These are phyloP conservation scores for Triops cancriformis DNA, from an alignment of 1,140 invertebrate genomes.

Conservation along the genomic window DNA sequence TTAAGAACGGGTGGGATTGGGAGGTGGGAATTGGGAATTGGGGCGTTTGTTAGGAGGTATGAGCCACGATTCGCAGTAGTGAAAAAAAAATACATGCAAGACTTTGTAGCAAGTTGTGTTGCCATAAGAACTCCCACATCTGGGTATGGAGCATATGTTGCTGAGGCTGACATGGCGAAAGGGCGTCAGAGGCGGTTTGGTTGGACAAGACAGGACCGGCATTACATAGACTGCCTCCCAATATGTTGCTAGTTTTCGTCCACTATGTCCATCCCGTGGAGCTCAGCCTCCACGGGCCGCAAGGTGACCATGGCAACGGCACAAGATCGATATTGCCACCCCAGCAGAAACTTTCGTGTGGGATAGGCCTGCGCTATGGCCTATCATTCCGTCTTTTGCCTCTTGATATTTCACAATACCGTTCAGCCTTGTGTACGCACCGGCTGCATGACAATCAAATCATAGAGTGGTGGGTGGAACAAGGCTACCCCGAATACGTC, in stretches of 20 bases:
- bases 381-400: constrained; percentile 10
- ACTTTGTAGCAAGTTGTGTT: neutral
- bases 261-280: neutral
- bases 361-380: constrained; percentile 11
- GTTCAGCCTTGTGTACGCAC: neutral
- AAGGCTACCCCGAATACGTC: neutral
- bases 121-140: neutral
- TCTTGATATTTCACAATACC: neutral
- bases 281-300: neutral
- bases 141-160: neutral
- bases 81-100: neutral
- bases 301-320: constrained; percentile 8
- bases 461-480: neutral
- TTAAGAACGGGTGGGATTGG: too few species aligned
- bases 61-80: too few species aligned
- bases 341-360: neutral
- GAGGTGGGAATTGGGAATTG: too few species aligned
- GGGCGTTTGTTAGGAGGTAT: too few species aligned
- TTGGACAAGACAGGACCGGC: neutral
- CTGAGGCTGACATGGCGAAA: neutral
- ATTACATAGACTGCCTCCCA: neutral
- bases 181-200: neutral
- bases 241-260: neutral
- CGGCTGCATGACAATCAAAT: neutral
- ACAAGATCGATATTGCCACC: constrained; percentile 10